phyloP scores from a whole-genome alignment of 2,888 invertebrate species.

The Aleiodes leptofemur region DNA sequence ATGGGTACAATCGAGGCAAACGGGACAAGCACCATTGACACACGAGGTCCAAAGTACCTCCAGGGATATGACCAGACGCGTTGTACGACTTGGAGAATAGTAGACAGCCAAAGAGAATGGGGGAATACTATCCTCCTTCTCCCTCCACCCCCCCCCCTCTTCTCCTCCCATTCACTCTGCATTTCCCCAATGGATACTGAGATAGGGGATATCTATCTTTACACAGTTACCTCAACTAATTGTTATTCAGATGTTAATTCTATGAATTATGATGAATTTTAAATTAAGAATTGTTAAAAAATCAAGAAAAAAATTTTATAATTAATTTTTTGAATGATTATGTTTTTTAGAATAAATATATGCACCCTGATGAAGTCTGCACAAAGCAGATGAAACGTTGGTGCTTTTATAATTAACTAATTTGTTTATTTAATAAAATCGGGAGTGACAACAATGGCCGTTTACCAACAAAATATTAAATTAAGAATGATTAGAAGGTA shows the following conservation, averaged over 20 bases:
- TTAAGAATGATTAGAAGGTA: neutral
- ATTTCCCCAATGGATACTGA: slow-evolving; percentile 21
- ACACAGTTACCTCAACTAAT: slow-evolving; percentile 18
- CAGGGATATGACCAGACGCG: slow-evolving; percentile 32
- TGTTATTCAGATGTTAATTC: slow-evolving; percentile 3
- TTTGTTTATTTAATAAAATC: no score
- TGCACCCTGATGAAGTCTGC: no score
- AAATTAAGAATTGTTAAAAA: no score
- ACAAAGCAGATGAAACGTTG: no score
- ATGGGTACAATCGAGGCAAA: slow-evolving; percentile 43
- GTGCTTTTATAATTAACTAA: no score
- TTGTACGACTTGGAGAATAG: slow-evolving; percentile 10
- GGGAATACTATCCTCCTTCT: neutral
- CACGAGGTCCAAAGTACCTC: slow-evolving; percentile 21
- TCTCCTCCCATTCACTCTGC: slow-evolving; percentile 1
- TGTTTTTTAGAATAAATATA: no score
- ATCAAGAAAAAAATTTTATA: no score
- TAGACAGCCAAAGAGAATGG: neutral
- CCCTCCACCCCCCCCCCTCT: no score
- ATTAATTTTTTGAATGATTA: no score
- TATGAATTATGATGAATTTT: neutral
- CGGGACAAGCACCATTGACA: neutral
- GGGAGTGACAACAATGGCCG: no score
- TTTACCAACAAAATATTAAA: no score
- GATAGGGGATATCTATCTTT: slow-evolving; percentile 10